These are phyloP conservation scores for Ganaspis sp. DNA, from an alignment of 1,140 invertebrate species.

Conservation along the genomic window DNA sequence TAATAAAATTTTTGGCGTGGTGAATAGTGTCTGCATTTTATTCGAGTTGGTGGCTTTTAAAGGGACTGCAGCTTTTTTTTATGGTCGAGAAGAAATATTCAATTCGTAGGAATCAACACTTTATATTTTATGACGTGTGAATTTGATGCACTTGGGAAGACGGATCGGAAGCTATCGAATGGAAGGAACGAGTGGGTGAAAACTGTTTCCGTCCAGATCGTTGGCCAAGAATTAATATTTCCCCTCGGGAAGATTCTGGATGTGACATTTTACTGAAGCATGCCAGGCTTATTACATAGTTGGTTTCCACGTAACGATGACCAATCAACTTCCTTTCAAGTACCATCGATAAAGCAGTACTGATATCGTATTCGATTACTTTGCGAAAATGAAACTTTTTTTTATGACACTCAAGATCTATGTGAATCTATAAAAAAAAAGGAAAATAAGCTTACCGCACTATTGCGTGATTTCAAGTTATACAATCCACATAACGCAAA, in stretches of 20 bases:
- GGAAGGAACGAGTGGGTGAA: neutral
- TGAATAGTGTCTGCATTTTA: neutral
- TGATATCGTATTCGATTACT: constrained; percentile 14
- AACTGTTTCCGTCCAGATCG: constrained; percentile 2
- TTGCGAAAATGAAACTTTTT: neutral
- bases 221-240: constrained; percentile 3
- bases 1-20: neutral
- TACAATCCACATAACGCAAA: neutral
- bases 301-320: constrained; percentile 6
- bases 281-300: constrained; percentile 22
- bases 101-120: neutral
- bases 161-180: neutral
- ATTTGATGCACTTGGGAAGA: neutral
- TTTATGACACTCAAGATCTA: neutral
- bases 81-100: neutral
- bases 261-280: neutral
- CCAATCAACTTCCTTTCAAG: constrained; percentile 12
- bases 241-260: neutral
- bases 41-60: neutral
- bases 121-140: constrained; percentile 15
- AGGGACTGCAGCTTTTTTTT: neutral
- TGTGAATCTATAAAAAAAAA: constrained; percentile 3
- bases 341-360: neutral
- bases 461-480: neutral
- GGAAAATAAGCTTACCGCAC: neutral